Conservation (phyloP, 2,113 vertebrate species). For the Menidia beryllina region DNA sequence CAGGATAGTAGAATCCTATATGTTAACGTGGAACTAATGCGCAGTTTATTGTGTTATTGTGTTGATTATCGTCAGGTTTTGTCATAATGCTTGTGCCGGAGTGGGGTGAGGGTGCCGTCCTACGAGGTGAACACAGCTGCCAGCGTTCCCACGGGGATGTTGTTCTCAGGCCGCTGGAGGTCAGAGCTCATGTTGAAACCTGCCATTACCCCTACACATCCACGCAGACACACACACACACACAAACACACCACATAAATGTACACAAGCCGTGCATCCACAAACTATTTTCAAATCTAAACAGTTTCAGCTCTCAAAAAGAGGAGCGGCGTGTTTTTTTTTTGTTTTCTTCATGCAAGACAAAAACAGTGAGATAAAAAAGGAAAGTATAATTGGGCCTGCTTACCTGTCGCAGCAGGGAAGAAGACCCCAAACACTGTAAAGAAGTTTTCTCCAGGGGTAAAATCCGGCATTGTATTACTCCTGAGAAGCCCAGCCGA, state of each 20-base stretch:
- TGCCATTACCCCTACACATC: conserved; percentile 93
- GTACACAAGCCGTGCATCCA: too few species aligned
- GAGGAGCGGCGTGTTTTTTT: background rate
- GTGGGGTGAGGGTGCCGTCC: conserved; percentile 60
- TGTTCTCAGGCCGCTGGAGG: conserved; percentile 89
- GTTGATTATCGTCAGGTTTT: background rate
- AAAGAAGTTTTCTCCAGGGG: conserved; percentile 92
- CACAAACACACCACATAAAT: conserved; percentile 34
- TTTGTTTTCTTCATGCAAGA: background rate
- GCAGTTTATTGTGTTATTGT: background rate
- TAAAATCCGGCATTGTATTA: conserved; percentile 91
- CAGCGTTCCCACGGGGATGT: conserved; percentile 94
- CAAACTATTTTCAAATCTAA: too few species aligned
- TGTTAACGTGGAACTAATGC: background rate
- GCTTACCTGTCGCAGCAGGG: conserved; percentile 93
- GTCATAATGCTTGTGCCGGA: background rate
- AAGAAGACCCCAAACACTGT: conserved; percentile 98
- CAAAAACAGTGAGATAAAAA: background rate
- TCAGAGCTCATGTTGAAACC: conserved; percentile 99
- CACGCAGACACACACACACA: conserved; percentile 46
- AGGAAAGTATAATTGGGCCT: background rate
- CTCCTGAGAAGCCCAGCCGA: conserved; percentile 84
- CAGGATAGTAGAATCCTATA: background rate
- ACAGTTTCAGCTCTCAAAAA: conserved; percentile 2
- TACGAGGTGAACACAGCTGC: conserved; percentile 96